Evolutionary conservation across 2,888 invertebrate species (phyloP).

Genomic region (Rhamnusium bicolor): DNA sequence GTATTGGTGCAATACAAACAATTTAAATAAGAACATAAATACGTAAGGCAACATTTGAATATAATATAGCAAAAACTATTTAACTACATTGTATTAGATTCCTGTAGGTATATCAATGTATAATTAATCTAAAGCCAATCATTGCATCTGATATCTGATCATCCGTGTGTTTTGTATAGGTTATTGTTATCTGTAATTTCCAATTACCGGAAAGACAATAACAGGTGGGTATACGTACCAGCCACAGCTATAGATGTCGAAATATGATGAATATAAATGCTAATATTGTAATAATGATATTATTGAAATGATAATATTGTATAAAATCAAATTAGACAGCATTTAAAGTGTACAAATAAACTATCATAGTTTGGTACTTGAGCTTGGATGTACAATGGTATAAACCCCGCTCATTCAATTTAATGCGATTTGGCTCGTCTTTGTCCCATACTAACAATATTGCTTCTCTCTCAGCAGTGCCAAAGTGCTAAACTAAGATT

Average conservation of each 20-base stretch:
- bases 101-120: constrained; percentile 26
- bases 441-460: too few relatives aligned
- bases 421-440: too few relatives aligned
- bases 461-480: too few relatives aligned
- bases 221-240: constrained; percentile 28
- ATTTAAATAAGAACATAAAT: too few relatives aligned
- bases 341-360: too few relatives aligned
- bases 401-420: too few relatives aligned
- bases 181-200: constrained; percentile 47
- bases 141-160: constrained; percentile 42
- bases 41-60: too few relatives aligned
- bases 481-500: too few relatives aligned
- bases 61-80: not conserved
- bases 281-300: constrained; percentile 45
- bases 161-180: constrained; percentile 43
- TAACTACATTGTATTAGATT: not conserved
- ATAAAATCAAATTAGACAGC: not conserved
- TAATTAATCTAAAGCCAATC: constrained; percentile 36
- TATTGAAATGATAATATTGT: constrained; percentile 24
- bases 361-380: too few relatives aligned
- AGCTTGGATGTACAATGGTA: too few relatives aligned
- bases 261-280: constrained; percentile 37
- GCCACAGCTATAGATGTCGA: constrained; percentile 37
- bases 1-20: too few relatives aligned
- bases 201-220: constrained; percentile 47